A percentile compares a stretch with the other conserved stretches of the same genome.
These are phyloP conservation scores for Euleptes europaea DNA, from an alignment of 2,113 vertebrate species.

Conservation along the genomic window DNA sequence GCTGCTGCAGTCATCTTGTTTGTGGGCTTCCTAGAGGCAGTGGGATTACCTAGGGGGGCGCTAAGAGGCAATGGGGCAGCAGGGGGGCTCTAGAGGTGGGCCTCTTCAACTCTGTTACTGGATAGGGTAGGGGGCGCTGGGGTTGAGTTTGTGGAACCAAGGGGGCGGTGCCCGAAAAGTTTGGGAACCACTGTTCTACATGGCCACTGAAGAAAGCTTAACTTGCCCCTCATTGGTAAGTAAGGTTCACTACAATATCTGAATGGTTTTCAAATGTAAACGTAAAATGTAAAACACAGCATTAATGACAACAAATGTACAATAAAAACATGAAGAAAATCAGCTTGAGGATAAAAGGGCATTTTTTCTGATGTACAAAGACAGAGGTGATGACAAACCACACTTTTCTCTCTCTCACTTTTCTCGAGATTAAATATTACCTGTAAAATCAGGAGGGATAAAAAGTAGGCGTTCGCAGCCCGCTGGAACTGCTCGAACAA, in stretches of 20 bases:
- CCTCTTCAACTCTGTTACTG: no score
- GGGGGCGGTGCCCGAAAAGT: no score
- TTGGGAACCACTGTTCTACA: no score
- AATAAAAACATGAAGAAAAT: not conserved
- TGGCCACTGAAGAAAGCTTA: no score
- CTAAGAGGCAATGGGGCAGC: no score
- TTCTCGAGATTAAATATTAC: conserved; percentile 36
- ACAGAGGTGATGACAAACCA: not conserved
- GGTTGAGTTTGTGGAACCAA: no score
- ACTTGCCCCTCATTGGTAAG: not conserved
- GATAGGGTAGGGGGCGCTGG: no score
- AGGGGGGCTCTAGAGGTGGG: no score
- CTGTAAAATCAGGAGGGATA: conserved; percentile 74
- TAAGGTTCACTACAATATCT: not conserved
- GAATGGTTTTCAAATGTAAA: not conserved
- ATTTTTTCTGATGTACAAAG: not conserved
- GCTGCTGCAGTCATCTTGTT: no score
- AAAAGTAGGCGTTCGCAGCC: conserved; percentile 78
- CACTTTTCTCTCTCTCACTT: no score
- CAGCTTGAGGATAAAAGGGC: not conserved
- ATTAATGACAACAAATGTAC: not conserved
- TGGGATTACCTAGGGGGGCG: no score
- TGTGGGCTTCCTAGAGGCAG: no score
- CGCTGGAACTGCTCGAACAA: conserved; percentile 84
- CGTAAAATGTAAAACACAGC: not conserved